phyloP scores from a whole-genome alignment of 92 coral and sea anemone genomes.

The Porites rus region DNA sequence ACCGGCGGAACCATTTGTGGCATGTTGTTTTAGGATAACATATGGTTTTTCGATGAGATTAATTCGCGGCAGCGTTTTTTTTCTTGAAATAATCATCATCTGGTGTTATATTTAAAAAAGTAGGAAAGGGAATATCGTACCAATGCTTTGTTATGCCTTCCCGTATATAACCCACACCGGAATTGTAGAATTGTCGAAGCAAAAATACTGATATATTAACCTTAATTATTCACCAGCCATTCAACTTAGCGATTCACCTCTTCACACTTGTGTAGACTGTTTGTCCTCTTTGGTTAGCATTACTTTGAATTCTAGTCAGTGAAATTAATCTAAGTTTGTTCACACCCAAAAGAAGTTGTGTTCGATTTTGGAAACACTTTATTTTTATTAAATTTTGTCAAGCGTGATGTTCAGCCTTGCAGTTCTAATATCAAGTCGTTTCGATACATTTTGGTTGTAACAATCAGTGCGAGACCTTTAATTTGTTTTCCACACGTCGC shows the following conservation, averaged over 20 bases:
- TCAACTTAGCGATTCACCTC: not conserved
- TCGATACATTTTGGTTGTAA: constrained; percentile 13
- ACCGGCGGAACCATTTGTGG: no score
- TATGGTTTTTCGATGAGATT: no score
- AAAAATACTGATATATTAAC: not conserved
- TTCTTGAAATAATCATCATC: not conserved
- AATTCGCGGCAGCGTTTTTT: no score
- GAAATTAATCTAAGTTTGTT: not conserved
- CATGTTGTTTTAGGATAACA: no score
- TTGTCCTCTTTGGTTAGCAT: not conserved
- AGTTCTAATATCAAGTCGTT: not conserved
- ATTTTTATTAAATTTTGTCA: not conserved
- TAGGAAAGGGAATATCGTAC: not conserved
- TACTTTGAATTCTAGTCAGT: not conserved
- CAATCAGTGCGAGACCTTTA: not conserved
- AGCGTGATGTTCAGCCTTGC: not conserved
- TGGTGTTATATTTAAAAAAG: not conserved
- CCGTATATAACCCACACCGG: not conserved
- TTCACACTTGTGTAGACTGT: not conserved
- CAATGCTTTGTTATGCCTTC: not conserved
- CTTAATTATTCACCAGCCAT: not conserved
- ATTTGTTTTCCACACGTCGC: not conserved
- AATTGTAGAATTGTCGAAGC: not conserved
- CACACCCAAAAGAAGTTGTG: not conserved
- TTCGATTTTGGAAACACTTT: not conserved